Evolutionary conservation across 2,113 vertebrate species (phyloP).

Genomic region (Crocuta crocuta): DNA sequence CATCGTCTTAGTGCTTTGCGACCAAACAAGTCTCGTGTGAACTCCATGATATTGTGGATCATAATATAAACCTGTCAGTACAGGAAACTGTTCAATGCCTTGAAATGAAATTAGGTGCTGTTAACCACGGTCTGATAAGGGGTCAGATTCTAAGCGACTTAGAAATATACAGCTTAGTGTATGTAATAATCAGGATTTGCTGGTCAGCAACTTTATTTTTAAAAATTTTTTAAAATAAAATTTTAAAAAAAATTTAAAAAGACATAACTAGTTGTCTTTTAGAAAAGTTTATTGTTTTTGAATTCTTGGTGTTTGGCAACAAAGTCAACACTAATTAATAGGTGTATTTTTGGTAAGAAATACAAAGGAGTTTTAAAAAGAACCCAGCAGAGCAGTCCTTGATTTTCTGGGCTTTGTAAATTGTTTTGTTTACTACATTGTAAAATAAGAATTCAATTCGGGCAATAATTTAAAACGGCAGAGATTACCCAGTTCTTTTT

Average conservation of each 20-base stretch:
- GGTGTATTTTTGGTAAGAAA: constrained; percentile 16
- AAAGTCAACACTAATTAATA: background rate
- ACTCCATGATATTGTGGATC: background rate
- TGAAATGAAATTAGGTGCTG: constrained; percentile 20
- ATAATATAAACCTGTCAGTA: background rate
- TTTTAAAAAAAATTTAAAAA: background rate
- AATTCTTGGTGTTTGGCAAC: background rate
- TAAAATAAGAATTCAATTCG: background rate
- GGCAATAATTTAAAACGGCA: background rate
- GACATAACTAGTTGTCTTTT: background rate
- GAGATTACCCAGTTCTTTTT: background rate
- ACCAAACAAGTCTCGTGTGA: constrained; percentile 28
- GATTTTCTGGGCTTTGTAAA: background rate
- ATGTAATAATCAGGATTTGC: constrained; percentile 7
- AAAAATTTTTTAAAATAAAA: too few species aligned
- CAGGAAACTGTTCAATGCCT: background rate
- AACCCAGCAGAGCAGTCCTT: background rate
- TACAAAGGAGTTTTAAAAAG: background rate
- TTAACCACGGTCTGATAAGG: background rate
- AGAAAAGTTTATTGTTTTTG: background rate
- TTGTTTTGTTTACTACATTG: background rate
- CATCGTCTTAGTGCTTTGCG: constrained; percentile 41
- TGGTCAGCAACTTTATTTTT: background rate
- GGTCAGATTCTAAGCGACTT: background rate
- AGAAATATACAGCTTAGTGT: background rate